Evolutionary conservation across 2,888 invertebrate genomes (phyloP).

Genomic region (Aspidapion aeneum): DNA sequence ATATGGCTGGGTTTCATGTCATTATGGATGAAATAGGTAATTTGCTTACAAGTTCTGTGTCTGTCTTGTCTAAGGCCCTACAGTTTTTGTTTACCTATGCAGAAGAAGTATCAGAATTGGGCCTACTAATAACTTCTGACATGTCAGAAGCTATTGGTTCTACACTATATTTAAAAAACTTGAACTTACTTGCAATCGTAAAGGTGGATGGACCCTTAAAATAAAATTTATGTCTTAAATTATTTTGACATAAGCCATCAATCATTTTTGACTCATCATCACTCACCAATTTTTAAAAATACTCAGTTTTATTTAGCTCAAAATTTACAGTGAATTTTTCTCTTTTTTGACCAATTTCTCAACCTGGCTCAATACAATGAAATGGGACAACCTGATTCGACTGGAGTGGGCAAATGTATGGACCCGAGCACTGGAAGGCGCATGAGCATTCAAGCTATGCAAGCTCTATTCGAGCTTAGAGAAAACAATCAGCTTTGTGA

Average conservation of each 20-base stretch:
- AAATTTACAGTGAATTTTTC: slow-evolving; percentile 24
- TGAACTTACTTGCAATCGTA: no score
- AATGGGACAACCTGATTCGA: slow-evolving; percentile 39
- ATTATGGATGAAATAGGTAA: neutral
- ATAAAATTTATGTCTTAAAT: no score
- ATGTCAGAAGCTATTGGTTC: no score
- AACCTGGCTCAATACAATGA: slow-evolving; percentile 40
- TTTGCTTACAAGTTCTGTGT: neutral
- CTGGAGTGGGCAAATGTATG: slow-evolving; percentile 35
- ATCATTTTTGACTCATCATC: slow-evolving; percentile 23
- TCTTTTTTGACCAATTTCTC: slow-evolving; percentile 17
- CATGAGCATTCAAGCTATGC: slow-evolving; percentile 81
- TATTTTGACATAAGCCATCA: no score
- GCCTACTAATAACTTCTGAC: no score
- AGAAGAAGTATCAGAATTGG: no score
- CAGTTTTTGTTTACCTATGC: no score
- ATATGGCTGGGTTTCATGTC: neutral
- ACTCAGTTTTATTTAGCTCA: slow-evolving; percentile 10
- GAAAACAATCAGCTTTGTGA: slow-evolving; percentile 83
- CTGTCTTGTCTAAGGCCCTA: no score
- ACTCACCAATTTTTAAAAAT: neutral
- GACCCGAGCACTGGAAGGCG: slow-evolving; percentile 55
- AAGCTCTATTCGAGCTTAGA: slow-evolving; percentile 78
- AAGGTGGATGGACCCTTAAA: no score
- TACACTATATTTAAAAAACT: no score